phyloP scores from a whole-genome alignment of 1,140 invertebrate genomes.

The Brachionus angularis region DNA sequence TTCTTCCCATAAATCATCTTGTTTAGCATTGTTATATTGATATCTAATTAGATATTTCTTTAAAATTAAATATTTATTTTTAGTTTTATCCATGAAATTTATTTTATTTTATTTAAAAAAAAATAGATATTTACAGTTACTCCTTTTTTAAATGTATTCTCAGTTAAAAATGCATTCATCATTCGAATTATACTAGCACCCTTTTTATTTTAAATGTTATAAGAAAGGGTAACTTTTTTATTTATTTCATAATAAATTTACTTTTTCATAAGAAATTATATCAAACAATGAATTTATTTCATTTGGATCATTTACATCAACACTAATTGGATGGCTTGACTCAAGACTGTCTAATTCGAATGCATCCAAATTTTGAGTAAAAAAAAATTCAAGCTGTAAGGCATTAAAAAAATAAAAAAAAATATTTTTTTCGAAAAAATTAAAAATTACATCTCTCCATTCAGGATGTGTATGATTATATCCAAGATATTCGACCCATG shows the following conservation, averaged over 20 bases:
- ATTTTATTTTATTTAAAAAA: no score
- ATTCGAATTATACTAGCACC: constrained; percentile 76
- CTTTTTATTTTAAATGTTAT: background rate
- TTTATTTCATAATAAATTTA: background rate
- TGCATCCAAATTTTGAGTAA: constrained; percentile 64
- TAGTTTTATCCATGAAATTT: background rate
- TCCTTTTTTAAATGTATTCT: constrained; percentile 49
- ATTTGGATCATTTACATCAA: constrained; percentile 75
- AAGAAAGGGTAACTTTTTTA: background rate
- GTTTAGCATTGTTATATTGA: constrained; percentile 72
- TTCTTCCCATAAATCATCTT: constrained; percentile 78
- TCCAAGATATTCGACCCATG: constrained; percentile 69
- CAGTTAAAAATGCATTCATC: constrained; percentile 49
- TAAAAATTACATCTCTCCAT: constrained; percentile 51
- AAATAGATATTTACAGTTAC: constrained; percentile 59
- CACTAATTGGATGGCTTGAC: constrained; percentile 80
- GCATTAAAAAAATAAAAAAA: no score
- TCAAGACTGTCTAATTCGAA: constrained; percentile 75
- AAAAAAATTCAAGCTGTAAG: constrained; percentile 71
- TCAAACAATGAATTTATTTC: constrained; percentile 92
- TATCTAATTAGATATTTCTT: constrained; percentile 70
- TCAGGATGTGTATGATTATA: constrained; percentile 64
- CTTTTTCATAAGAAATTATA: constrained; percentile 80
- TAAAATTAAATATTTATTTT: background rate
- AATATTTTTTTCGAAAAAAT: no score